These are phyloP conservation scores for Acrocephalus scirpaceus DNA, from an alignment of 2,797 vertebrate genomes.

Conservation along the genomic window DNA sequence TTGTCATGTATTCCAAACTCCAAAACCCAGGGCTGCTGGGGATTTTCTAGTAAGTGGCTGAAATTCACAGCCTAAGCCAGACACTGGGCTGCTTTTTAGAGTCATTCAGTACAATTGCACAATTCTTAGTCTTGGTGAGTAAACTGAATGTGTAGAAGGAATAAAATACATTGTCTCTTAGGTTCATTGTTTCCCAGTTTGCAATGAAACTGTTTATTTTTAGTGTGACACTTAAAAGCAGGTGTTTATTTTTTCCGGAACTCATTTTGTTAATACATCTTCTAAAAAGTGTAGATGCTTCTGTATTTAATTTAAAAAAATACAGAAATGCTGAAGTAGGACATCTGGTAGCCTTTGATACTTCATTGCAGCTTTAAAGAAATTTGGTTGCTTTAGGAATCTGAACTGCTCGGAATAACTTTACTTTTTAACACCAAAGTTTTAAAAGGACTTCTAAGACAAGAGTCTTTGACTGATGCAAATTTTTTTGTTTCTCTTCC, in stretches of 20 bases:
- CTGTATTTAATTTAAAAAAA: not conserved
- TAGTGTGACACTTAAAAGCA: not conserved
- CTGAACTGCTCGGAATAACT: not conserved
- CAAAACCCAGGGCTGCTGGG: not conserved
- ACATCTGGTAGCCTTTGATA: not conserved
- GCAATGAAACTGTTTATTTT: not conserved
- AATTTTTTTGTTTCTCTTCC: not conserved
- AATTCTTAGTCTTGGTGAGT: not conserved
- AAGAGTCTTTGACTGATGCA: not conserved
- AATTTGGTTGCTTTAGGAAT: not conserved
- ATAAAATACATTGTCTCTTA: not conserved
- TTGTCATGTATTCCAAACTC: not conserved
- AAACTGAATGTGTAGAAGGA: not conserved
- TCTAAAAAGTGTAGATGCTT: not conserved
- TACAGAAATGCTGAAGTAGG: not conserved
- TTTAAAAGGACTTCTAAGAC: not conserved
- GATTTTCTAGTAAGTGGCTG: not conserved
- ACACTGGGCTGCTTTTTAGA: not conserved
- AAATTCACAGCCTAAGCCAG: not conserved
- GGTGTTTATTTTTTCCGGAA: not conserved
- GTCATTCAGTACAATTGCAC: not conserved
- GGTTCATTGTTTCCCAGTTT: not conserved
- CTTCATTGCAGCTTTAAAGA: not conserved
- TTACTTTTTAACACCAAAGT: not conserved
- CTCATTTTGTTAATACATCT: not conserved